These are phyloP conservation scores for Botia kubotai DNA, from an alignment of 2,797 vertebrate species.

Conservation along the genomic window DNA sequence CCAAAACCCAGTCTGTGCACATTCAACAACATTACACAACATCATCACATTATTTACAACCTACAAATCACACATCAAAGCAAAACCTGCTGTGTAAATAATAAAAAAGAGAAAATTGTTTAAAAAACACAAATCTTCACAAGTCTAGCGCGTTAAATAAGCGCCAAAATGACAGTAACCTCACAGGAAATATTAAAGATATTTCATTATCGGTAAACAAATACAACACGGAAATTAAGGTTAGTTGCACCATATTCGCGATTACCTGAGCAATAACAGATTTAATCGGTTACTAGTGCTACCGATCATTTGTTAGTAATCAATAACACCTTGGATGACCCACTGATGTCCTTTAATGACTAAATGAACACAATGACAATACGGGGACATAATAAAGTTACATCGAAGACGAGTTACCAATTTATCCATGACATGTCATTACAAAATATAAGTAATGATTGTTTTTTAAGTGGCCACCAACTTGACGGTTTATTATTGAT, in stretches of 20 bases:
- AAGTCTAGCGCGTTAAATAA: background rate
- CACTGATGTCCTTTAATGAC: slow-evolving; percentile 15
- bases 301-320: background rate
- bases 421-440: no score
- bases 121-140: background rate
- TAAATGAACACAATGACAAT: background rate
- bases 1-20: background rate
- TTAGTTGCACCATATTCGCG: background rate
- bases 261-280: background rate
- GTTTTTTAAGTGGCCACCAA: slow-evolving; percentile 1
- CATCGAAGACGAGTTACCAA: background rate
- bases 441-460: background rate
- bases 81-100: background rate
- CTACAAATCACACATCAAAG: background rate
- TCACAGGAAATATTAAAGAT: background rate
- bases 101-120: background rate
- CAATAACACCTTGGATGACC: slow-evolving; percentile 12
- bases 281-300: background rate
- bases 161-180: background rate
- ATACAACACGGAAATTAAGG: slow-evolving; percentile 17
- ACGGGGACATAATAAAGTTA: background rate
- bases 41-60: slow-evolving; percentile 14
- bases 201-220: background rate
- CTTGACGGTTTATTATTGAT: background rate
- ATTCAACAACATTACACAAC: slow-evolving; percentile 4